These are phyloP conservation scores for Oscheius sp. DNA, from an alignment of 2,888 invertebrate species.

Conservation along the genomic window DNA sequence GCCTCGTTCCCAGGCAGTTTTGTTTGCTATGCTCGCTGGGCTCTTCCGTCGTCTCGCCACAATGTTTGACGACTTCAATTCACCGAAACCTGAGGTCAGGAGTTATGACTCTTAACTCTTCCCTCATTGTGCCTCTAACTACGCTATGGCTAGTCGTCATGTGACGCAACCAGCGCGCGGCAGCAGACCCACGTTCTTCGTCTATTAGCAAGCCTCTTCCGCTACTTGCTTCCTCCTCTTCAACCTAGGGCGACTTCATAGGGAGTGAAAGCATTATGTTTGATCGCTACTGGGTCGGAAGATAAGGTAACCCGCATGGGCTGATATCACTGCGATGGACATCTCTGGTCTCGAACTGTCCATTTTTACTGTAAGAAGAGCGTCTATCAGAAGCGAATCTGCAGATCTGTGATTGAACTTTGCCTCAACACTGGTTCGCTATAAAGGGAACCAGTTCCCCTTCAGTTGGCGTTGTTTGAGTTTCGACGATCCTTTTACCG, in stretches of 20 bases:
- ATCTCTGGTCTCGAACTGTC: too few species aligned
- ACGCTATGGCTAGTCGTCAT: conserved; percentile 9
- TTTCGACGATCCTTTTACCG: too few species aligned
- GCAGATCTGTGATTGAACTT: too few species aligned
- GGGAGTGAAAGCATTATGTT: not conserved
- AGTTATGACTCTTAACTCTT: not conserved
- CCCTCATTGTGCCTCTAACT: not conserved
- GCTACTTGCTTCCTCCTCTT: not conserved
- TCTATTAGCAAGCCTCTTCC: not conserved
- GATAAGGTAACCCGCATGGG: not conserved
- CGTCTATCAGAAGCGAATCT: too few species aligned
- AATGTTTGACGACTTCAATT: not conserved
- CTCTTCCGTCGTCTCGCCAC: not conserved
- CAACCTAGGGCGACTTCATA: too few species aligned
- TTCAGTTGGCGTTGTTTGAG: too few species aligned
- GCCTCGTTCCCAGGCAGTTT: not conserved
- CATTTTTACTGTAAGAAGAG: too few species aligned
- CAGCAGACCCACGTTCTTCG: not conserved
- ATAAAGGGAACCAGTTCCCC: too few species aligned
- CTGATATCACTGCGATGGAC: not conserved
- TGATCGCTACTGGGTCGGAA: not conserved
- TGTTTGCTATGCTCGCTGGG: conserved; percentile 10
- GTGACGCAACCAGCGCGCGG: conserved; percentile 15
- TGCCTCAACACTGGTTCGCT: too few species aligned
- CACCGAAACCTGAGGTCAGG: not conserved